A percentile compares a stretch with the other conserved stretches of the same genome.
Evolutionary conservation across 2,113 vertebrate species (phyloP).

Genomic region (Malaclemys terrapin): DNA sequence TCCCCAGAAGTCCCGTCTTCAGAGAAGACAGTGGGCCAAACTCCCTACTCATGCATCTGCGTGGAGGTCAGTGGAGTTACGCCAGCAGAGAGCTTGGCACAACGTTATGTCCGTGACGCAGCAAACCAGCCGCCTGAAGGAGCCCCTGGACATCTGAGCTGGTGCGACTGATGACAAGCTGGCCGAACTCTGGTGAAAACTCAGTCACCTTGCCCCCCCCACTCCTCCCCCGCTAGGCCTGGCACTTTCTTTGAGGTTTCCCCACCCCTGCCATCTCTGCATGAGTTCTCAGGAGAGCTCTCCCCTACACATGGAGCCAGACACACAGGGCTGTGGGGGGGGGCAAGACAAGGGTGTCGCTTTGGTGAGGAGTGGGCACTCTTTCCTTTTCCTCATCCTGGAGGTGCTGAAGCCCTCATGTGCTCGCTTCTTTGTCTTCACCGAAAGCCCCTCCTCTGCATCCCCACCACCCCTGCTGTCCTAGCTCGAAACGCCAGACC

Average conservation of each 20-base stretch:
- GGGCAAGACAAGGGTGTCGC: neutral
- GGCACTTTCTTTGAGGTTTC: neutral
- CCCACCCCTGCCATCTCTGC: neutral
- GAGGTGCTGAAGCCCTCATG: too few relatives aligned
- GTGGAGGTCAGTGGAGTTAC: neutral
- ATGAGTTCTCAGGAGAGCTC: neutral
- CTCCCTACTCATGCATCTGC: neutral
- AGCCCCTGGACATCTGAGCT: too few relatives aligned
- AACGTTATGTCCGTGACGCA: neutral
- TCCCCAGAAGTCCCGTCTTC: neutral
- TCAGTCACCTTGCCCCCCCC: neutral
- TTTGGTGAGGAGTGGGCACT: neutral
- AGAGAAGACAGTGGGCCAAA: neutral
- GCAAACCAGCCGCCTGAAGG: neutral
- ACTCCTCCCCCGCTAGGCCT: neutral
- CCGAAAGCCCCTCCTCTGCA: too few relatives aligned
- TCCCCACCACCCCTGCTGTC: too few relatives aligned
- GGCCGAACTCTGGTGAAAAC: neutral
- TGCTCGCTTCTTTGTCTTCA: too few relatives aligned
- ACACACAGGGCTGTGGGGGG: neutral
- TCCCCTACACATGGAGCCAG: neutral
- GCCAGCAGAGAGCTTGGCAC: neutral
- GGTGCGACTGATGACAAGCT: too few relatives aligned
- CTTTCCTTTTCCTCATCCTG: neutral
- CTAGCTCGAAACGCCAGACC: too few relatives aligned